Conservation (phyloP, 2,113 vertebrate species). For the Erpornis zantholeuca region DNA sequence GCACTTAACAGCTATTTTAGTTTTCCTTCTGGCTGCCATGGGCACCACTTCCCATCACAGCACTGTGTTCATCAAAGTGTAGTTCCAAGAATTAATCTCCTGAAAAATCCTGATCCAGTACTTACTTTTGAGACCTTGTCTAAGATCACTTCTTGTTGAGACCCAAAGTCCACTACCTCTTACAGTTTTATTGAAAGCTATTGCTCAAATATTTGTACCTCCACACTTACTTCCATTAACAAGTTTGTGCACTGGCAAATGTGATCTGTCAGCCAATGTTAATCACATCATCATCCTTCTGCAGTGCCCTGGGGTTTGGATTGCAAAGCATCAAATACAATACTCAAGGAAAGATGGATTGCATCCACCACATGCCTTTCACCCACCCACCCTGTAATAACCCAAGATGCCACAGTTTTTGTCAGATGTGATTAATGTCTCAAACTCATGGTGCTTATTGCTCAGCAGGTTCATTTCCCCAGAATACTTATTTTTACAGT, state of each 20-base stretch:
- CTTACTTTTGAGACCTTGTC: background rate
- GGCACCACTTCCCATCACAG: background rate
- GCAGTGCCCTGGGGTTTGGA: background rate
- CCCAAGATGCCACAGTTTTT: background rate
- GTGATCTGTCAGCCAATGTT: background rate
- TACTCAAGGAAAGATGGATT: background rate
- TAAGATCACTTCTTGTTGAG: background rate
- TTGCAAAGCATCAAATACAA: background rate
- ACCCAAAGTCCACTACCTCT: background rate
- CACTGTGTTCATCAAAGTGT: background rate
- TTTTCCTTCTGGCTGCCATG: background rate
- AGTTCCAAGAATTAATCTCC: background rate
- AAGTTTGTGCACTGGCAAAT: background rate
- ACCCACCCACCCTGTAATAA: background rate
- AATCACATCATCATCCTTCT: background rate
- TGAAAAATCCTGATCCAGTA: background rate
- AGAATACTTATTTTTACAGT: background rate
- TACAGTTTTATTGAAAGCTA: background rate
- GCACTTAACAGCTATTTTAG: background rate
- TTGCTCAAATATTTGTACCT: background rate
- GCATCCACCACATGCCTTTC: background rate
- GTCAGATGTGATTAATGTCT: conserved; percentile 14
- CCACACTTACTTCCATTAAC: background rate
- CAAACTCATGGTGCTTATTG: background rate
- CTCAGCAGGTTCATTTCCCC: background rate